Evolutionary conservation across 2,797 vertebrate genomes (phyloP).

Genomic region (Buceros bicornis): DNA sequence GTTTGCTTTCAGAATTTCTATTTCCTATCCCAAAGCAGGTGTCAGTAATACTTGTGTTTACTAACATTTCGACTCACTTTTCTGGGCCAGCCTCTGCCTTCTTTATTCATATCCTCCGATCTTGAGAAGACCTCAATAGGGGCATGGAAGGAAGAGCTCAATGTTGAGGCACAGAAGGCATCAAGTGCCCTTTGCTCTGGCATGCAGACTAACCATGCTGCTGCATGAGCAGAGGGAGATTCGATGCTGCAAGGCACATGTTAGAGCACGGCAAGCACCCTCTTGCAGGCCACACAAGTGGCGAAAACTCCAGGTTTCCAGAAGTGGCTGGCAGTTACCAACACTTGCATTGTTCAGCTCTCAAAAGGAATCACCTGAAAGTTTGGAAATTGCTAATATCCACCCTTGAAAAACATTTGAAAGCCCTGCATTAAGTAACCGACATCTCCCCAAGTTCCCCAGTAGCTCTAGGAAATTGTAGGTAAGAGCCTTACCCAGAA

Average conservation of each 20-base stretch:
- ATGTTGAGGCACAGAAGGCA: not conserved
- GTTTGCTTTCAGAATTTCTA: not conserved
- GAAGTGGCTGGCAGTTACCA: not conserved
- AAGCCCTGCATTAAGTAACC: not conserved
- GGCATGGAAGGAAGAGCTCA: not conserved
- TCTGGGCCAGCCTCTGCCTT: not conserved
- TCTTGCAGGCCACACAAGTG: not conserved
- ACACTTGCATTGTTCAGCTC: not conserved
- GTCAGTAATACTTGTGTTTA: not conserved
- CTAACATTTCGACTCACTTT: not conserved
- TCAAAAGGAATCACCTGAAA: not conserved
- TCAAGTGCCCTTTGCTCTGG: not conserved
- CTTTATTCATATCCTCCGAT: not conserved
- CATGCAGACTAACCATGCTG: rapidly evolving
- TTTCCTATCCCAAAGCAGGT: not conserved
- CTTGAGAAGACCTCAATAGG: not conserved
- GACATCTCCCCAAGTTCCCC: not conserved
- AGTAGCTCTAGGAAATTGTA: not conserved
- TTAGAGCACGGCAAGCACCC: rapidly evolving
- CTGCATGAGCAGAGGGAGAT: not conserved
- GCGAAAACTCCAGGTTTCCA: not conserved
- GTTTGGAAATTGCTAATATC: not conserved
- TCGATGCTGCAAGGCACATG: rapidly evolving
- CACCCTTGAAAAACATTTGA: not conserved
- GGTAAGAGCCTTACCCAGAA: not conserved